phyloP scores from a whole-genome alignment of 2,797 vertebrate species.

The Acanthis flammea region DNA sequence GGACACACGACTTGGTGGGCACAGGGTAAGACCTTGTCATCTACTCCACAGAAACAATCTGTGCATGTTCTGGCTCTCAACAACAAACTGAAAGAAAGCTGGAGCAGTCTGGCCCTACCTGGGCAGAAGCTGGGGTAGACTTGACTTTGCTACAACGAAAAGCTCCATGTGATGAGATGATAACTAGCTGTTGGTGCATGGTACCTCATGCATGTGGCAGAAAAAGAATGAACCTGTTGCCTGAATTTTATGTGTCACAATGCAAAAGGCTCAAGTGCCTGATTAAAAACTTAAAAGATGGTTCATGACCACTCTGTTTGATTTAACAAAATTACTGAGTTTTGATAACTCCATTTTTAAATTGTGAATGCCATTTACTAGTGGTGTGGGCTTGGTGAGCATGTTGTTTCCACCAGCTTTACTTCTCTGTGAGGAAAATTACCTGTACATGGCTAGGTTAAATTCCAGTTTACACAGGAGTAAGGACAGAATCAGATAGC shows the following conservation, averaged over 20 bases:
- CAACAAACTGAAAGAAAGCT: not conserved
- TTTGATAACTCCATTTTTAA: not conserved
- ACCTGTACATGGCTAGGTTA: not conserved
- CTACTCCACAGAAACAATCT: not conserved
- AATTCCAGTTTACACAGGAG: not conserved
- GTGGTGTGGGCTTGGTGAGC: not conserved
- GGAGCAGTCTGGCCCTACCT: not conserved
- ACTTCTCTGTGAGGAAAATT: not conserved
- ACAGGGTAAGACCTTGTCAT: not conserved
- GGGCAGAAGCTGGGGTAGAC: not conserved
- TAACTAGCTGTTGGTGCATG: not conserved
- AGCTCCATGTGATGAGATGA: not conserved
- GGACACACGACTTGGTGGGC: not conserved
- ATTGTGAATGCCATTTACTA: fast-evolving
- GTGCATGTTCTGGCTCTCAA: not conserved
- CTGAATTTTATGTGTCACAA: not conserved
- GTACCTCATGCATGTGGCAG: not conserved
- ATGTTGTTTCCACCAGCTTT: not conserved
- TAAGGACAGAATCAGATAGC: not conserved
- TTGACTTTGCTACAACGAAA: not conserved
- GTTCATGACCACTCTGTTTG: not conserved
- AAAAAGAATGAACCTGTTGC: not conserved
- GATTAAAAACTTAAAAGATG: not conserved
- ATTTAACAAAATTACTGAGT: not conserved
- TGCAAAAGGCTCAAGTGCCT: not conserved